phyloP scores from a whole-genome alignment of 2,113 vertebrate genomes.

The Astur gentilis region DNA sequence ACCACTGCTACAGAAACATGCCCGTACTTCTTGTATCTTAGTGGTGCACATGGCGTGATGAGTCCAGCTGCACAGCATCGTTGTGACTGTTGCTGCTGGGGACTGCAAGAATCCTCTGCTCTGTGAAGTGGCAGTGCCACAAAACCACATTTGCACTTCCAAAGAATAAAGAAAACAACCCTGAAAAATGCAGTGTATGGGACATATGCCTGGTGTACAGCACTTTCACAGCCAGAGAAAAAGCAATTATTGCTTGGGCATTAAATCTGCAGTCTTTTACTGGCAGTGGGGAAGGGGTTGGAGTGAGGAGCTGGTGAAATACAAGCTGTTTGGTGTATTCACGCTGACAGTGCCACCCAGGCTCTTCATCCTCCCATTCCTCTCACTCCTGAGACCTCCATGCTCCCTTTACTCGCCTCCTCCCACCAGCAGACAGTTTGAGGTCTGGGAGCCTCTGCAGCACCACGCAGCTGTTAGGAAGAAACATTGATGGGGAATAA shows the following conservation, averaged over 20 bases:
- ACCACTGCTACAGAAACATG: background rate
- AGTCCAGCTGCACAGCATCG: background rate
- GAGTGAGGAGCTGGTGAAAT: background rate
- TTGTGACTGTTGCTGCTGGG: background rate
- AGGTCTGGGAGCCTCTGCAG: background rate
- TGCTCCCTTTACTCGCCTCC: accelerated
- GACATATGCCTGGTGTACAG: accelerated
- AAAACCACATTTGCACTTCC: background rate
- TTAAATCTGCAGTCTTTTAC: background rate
- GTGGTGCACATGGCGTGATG: accelerated
- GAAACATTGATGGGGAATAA: background rate
- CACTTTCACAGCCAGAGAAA: background rate
- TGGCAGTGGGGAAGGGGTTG: accelerated
- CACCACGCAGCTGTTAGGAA: accelerated
- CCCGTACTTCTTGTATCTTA: background rate
- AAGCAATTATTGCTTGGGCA: background rate
- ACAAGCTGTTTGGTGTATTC: background rate
- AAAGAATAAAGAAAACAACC: background rate
- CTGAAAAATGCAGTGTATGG: background rate
- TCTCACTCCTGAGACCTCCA: background rate
- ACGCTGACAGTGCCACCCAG: background rate
- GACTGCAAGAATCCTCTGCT: background rate
- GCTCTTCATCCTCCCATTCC: background rate
- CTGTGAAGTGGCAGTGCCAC: background rate
- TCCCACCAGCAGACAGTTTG: background rate